Percentiles rank a stretch among this genome's conserved stretches.
Evolutionary conservation across 2,888 invertebrate species (phyloP).

Genomic region (Andrena marginata): DNA sequence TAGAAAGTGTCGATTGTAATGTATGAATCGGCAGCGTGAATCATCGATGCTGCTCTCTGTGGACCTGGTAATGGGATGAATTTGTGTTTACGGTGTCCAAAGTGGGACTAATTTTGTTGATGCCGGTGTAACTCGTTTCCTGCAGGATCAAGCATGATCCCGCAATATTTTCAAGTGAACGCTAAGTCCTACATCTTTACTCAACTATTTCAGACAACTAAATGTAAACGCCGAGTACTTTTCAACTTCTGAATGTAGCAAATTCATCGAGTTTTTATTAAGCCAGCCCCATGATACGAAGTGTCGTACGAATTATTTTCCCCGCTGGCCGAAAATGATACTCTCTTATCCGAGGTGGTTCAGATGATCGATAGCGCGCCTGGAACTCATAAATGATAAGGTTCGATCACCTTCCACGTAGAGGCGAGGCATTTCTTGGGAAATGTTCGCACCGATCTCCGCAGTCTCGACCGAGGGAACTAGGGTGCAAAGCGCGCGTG

Average conservation of each 20-base stretch:
- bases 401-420: constrained; percentile 11
- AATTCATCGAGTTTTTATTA: not conserved
- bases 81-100: too few relatives aligned
- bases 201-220: too few relatives aligned
- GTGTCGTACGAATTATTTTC: not conserved
- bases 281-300: not conserved
- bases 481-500: constrained; percentile 13
- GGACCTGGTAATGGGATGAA: not conserved
- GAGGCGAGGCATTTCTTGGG: not conserved
- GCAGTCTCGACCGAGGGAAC: not conserved
- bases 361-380: constrained; percentile 5
- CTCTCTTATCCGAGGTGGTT: not conserved
- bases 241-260: too few relatives aligned
- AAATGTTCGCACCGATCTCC: constrained; percentile 20
- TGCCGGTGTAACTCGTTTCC: too few relatives aligned
- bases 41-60: constrained; percentile 8
- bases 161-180: too few relatives aligned
- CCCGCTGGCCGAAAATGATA: not conserved
- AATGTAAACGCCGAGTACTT: too few relatives aligned
- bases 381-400: constrained; percentile 1
- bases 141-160: too few relatives aligned
- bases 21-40: constrained; percentile 14
- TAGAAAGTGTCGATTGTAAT: constrained; percentile 25
- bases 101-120: too few relatives aligned
- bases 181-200: too few relatives aligned